Percentiles rank a stretch among this genome's conserved stretches.
Conservation (phyloP, 2,113 vertebrate genomes). For the Dipodomys stephensi region DNA sequence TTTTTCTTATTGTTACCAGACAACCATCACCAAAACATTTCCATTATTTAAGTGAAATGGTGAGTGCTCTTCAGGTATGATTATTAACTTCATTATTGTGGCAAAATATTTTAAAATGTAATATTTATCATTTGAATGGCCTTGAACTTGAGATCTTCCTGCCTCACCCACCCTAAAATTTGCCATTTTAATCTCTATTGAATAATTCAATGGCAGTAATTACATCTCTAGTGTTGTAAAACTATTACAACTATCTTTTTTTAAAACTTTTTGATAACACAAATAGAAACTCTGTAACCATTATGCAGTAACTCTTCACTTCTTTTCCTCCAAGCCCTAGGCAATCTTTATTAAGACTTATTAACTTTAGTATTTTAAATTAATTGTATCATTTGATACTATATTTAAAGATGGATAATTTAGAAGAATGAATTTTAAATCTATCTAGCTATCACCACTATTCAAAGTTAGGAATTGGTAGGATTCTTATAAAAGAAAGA, state of each 20-base stretch:
- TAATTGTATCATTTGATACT: neutral
- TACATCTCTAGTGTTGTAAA: neutral
- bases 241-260: conserved; percentile 7
- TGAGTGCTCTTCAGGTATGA: conserved; percentile 8
- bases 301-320: neutral
- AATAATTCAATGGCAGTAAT: conserved; percentile 25
- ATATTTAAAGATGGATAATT: conserved; percentile 16
- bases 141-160: neutral
- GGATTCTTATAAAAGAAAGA: conserved; percentile 34
- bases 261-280: neutral
- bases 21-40: neutral
- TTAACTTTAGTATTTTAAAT: conserved; percentile 7
- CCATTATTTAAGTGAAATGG: conserved; percentile 21
- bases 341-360: too few relatives aligned
- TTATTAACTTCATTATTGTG: conserved; percentile 9
- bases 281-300: neutral
- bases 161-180: neutral
- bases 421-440: conserved; percentile 56
- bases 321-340: neutral
- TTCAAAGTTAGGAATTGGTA: neutral
- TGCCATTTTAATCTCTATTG: neutral
- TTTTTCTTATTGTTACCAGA: conserved; percentile 47
- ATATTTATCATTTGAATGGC: neutral
- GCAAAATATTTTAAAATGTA: neutral
- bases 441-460: neutral